Evolutionary conservation across 1,140 invertebrate genomes (phyloP).

Genomic region (Platorchestia sp.): DNA sequence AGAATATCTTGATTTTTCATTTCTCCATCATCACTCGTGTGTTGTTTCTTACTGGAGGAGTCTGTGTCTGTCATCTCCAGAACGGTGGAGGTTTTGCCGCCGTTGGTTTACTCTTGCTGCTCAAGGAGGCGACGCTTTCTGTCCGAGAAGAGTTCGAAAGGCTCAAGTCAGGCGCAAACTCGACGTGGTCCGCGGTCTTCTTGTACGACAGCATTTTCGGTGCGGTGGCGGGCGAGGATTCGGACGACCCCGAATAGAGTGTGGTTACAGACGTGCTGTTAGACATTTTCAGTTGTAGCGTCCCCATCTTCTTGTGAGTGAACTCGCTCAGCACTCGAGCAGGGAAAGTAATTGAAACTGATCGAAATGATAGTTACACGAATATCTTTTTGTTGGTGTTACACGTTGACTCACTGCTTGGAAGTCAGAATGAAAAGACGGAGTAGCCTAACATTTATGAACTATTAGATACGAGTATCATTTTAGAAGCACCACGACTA

Average conservation of each 20-base stretch:
- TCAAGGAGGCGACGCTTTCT: neutral
- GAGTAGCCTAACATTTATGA: neutral
- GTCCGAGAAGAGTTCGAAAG: neutral
- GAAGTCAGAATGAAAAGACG: neutral
- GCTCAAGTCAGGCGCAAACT: neutral
- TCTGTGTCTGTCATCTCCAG: neutral
- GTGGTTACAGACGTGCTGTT: slow-evolving; percentile 5
- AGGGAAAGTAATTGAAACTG: neutral
- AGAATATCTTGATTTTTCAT: neutral
- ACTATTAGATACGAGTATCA: neutral
- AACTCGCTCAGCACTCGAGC: neutral
- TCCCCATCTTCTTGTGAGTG: neutral
- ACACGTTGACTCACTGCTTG: neutral
- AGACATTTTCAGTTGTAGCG: neutral
- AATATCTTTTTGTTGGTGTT: neutral
- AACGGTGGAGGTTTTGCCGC: neutral
- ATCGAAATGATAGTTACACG: neutral
- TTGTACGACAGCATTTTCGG: slow-evolving; percentile 37
- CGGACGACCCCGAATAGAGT: neutral
- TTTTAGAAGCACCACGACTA: neutral
- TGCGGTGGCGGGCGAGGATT: neutral
- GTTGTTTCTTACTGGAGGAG: neutral
- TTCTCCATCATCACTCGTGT: neutral
- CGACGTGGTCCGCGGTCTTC: neutral
- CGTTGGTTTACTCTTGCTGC: neutral